Percentiles rank a stretch among this genome's conserved stretches.
Evolutionary conservation across 1,140 invertebrate species (phyloP).

Genomic region (Drosophila tristis): DNA sequence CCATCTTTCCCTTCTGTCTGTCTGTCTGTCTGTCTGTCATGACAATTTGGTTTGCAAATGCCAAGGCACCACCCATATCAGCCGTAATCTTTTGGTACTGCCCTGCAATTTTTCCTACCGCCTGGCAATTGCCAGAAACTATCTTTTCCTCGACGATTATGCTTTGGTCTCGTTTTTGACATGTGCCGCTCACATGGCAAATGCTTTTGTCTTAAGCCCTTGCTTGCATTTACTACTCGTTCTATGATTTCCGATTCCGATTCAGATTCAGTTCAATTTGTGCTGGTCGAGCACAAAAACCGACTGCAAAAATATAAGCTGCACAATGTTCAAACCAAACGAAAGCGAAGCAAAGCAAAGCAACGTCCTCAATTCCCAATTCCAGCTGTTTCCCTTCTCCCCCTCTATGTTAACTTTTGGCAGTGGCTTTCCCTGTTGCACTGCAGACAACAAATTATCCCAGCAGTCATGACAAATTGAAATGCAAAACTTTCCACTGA

Average conservation of each 20-base stretch:
- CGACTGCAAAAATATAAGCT: conserved; percentile 34
- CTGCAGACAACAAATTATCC: conserved; percentile 31
- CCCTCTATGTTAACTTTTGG: conserved; percentile 15
- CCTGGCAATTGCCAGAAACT: conserved; percentile 49
- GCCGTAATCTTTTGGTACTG: conserved; percentile 44
- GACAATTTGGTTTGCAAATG: conserved; percentile 75
- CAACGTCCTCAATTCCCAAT: too few species aligned
- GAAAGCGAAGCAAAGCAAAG: too few species aligned
- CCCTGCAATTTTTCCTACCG: conserved; percentile 28
- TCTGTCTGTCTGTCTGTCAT: conserved; percentile 41
- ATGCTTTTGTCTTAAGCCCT: conserved; percentile 50
- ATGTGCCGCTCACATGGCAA: conserved; percentile 48
- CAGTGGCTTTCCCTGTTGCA: conserved; percentile 27
- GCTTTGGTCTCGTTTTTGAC: conserved; percentile 33
- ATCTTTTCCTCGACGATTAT: conserved; percentile 47
- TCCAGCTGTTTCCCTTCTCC: too few species aligned
- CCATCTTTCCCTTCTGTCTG: conserved; percentile 2
- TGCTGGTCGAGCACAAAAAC: conserved; percentile 37
- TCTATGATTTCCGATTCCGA: too few species aligned
- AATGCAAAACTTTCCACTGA: conserved; percentile 28
- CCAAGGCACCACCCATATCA: conserved; percentile 28
- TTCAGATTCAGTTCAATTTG: conserved; percentile 46
- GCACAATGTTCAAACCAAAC: conserved; percentile 9
- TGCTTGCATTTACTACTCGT: not conserved
- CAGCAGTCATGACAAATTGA: conserved; percentile 46